phyloP scores from a whole-genome alignment of 1,140 invertebrate genomes.

The Drosophila chauvacae region DNA sequence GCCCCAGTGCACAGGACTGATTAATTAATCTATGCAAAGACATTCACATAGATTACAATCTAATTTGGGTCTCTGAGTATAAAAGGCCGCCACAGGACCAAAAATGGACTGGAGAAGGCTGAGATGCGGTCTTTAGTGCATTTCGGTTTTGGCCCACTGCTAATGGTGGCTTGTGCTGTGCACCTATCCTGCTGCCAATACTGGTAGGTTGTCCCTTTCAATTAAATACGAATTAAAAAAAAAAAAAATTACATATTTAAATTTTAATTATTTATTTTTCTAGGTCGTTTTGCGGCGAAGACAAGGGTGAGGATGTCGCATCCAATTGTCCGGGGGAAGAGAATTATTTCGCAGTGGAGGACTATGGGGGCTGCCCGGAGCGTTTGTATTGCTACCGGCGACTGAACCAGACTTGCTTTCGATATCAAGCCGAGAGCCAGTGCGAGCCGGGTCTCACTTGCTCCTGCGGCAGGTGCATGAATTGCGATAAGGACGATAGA shows the following conservation, averaged over 20 bases:
- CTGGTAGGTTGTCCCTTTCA: constrained; percentile 15
- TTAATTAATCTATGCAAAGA: constrained; percentile 51
- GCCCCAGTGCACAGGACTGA: constrained; percentile 19
- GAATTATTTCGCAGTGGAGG: constrained; percentile 1
- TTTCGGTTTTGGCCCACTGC: constrained; percentile 19
- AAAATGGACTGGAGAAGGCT: constrained; percentile 10
- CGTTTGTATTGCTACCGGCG: constrained; percentile 17
- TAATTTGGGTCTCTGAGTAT: constrained; percentile 26
- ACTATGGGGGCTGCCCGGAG: background rate
- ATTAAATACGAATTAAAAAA: background rate
- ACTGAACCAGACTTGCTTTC: constrained; percentile 9
- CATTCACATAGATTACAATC: constrained; percentile 58
- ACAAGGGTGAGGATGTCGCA: constrained; percentile 1
- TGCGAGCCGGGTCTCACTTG: constrained; percentile 16
- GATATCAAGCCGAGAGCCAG: constrained; percentile 9
- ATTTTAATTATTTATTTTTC: background rate
- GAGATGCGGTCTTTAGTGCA: constrained; percentile 41
- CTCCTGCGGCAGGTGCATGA: constrained; percentile 10
- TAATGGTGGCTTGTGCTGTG: constrained; percentile 22
- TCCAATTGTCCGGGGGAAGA: constrained; percentile 4
- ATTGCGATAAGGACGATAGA: constrained; percentile 3
- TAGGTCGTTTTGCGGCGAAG: background rate
- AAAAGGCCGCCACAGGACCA: constrained; percentile 25
- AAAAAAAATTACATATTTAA: too few species aligned
- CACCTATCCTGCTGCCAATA: constrained; percentile 13